These are phyloP conservation scores for Macrophya annulata DNA, from an alignment of 2,888 invertebrate species.

Conservation along the genomic window DNA sequence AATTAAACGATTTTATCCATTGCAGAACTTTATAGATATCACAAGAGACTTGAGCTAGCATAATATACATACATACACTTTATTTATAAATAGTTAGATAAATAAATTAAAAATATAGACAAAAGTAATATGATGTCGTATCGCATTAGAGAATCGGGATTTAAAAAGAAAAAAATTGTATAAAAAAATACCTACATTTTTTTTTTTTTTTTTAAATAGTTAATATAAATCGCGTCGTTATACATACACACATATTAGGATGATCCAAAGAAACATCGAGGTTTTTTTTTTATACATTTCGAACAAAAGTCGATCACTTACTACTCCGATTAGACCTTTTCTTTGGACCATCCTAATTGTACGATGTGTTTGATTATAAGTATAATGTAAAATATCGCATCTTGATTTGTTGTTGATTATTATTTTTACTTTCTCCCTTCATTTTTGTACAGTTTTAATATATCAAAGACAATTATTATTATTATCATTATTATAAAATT, in stretches of 20 bases:
- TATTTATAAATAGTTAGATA: constrained; percentile 36
- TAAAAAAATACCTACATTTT: not conserved
- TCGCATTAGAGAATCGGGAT: not conserved
- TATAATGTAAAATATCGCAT: not conserved
- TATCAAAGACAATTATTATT: constrained; percentile 17
- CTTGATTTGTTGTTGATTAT: not conserved
- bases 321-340: not conserved
- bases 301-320: not conserved
- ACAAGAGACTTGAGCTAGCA: constrained; percentile 3
- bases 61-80: not conserved
- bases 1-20: not conserved
- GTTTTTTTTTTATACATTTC: not conserved
- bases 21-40: constrained; percentile 6
- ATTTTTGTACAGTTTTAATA: constrained; percentile 25
- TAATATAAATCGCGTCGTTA: constrained; percentile 12
- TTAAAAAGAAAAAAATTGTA: not conserved
- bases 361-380: not conserved
- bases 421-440: not conserved
- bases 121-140: not conserved
- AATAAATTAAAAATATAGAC: not conserved
- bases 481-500: not conserved
- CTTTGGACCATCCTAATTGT: not conserved
- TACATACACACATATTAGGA: not conserved
- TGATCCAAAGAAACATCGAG: not conserved
- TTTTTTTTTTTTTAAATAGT: not conserved